phyloP scores from a whole-genome alignment of 2,888 invertebrate genomes.

The Ophonus ardosiacus region DNA sequence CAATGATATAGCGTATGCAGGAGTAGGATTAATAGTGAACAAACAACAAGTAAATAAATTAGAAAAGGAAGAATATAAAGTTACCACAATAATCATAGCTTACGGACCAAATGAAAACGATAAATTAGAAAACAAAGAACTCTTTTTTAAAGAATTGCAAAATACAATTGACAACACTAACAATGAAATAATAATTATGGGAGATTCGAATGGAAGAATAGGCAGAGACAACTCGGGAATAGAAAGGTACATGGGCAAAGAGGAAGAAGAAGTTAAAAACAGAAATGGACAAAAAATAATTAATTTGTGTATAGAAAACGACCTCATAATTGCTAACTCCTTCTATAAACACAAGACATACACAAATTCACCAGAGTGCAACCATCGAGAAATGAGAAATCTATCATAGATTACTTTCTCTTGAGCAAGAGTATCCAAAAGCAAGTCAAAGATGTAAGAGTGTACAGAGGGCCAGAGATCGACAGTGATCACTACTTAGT shows the following conservation, averaged over 20 bases:
- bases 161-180: not conserved
- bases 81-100: not conserved
- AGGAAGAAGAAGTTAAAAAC: not conserved
- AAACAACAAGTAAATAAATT: not conserved
- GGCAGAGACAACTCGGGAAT: not conserved
- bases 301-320: not conserved
- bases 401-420: not conserved
- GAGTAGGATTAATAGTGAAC: not conserved
- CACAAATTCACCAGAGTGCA: not conserved
- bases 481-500: too few species aligned
- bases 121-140: not conserved
- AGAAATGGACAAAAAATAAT: conserved; percentile 18
- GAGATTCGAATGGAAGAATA: not conserved
- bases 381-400: too few species aligned
- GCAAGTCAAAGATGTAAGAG: too few species aligned
- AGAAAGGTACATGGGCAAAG: not conserved
- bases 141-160: not conserved
- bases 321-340: not conserved
- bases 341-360: not conserved
- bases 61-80: not conserved
- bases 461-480: too few species aligned
- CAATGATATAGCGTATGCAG: not conserved
- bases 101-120: not conserved
- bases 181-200: not conserved
- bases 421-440: too few species aligned